These are phyloP conservation scores for Deilephila porcellus DNA, from an alignment of 2,888 invertebrate genomes.

Conservation along the genomic window DNA sequence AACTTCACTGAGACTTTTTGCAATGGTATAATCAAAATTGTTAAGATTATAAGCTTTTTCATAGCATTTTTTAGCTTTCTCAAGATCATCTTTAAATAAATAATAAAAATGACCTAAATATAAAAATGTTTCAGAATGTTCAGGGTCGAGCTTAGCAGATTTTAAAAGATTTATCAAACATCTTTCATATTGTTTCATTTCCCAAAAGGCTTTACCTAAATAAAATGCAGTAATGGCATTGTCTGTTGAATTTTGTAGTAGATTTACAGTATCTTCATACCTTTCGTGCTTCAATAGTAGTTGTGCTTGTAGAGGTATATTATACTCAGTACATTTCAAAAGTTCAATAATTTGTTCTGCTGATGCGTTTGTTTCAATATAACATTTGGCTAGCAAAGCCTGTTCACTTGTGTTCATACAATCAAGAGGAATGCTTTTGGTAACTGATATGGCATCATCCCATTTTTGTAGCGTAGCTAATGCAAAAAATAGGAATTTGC, in stretches of 20 bases:
- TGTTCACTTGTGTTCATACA: conserved; percentile 58
- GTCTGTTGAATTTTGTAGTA: conserved; percentile 75
- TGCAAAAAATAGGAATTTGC: conserved; percentile 66
- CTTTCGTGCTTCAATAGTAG: conserved; percentile 77
- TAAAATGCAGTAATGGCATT: conserved; percentile 83
- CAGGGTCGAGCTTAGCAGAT: conserved; percentile 89
- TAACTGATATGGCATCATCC: conserved; percentile 72
- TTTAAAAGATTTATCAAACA: conserved; percentile 87
- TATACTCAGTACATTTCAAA: conserved; percentile 59
- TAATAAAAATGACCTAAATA: conserved; percentile 91
- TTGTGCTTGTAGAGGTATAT: conserved; percentile 78
- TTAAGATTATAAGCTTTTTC: conserved; percentile 92
- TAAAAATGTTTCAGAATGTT: conserved; percentile 89
- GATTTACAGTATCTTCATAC: conserved; percentile 81
- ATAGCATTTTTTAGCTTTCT: conserved; percentile 92
- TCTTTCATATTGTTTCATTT: conserved; percentile 83
- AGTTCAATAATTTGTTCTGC: conserved; percentile 59
- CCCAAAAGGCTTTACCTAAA: conserved; percentile 86
- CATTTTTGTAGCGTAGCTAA: conserved; percentile 79
- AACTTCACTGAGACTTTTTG: conserved; percentile 90
- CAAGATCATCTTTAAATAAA: conserved; percentile 85
- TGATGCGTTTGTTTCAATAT: conserved; percentile 64
- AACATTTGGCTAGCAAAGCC: conserved; percentile 68
- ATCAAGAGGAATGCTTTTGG: conserved; percentile 60
- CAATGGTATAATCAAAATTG: conserved; percentile 87